These are phyloP conservation scores for Dendroctonus ponderosae DNA, from an alignment of 1,140 invertebrate genomes.

Conservation along the genomic window DNA sequence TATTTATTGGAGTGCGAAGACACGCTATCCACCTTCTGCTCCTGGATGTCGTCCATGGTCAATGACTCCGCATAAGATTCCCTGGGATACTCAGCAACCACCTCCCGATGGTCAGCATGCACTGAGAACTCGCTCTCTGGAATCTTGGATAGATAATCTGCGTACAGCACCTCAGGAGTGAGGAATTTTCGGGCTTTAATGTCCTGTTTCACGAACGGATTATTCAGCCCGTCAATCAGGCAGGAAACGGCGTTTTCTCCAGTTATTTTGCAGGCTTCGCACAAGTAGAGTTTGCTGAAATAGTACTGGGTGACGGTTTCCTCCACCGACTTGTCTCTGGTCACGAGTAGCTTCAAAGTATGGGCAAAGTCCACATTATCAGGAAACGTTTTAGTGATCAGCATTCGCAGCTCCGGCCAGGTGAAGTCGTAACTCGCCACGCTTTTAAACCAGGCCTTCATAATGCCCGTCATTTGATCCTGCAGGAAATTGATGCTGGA, in stretches of 20 bases:
- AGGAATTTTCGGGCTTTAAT: conserved; percentile 34
- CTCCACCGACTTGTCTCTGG: conserved; percentile 33
- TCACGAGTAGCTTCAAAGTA: conserved; percentile 35
- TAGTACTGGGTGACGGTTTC: conserved; percentile 41
- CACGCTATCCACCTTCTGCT: background rate
- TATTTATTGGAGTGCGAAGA: background rate
- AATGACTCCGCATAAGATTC: background rate
- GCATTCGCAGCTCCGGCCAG: conserved; percentile 40
- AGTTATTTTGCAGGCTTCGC: conserved; percentile 40
- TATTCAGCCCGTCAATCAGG: conserved; percentile 39
- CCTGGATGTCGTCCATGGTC: background rate
- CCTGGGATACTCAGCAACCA: background rate
- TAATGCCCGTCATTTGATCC: conserved; percentile 39
- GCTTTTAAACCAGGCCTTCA: conserved; percentile 42
- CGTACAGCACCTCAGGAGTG: conserved; percentile 38
- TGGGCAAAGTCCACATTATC: conserved; percentile 38
- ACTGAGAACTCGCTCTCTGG: conserved; percentile 30
- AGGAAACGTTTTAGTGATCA: conserved; percentile 40
- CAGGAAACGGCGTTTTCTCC: conserved; percentile 41
- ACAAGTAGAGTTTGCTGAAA: conserved; percentile 40
- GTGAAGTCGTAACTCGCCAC: conserved; percentile 37
- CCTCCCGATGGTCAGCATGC: conserved; percentile 7
- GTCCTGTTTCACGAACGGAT: conserved; percentile 38
- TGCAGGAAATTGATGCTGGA: conserved; percentile 34
- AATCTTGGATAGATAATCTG: conserved; percentile 35